phyloP scores from a whole-genome alignment of 2,888 invertebrate species.

The Plutella xylostella region DNA sequence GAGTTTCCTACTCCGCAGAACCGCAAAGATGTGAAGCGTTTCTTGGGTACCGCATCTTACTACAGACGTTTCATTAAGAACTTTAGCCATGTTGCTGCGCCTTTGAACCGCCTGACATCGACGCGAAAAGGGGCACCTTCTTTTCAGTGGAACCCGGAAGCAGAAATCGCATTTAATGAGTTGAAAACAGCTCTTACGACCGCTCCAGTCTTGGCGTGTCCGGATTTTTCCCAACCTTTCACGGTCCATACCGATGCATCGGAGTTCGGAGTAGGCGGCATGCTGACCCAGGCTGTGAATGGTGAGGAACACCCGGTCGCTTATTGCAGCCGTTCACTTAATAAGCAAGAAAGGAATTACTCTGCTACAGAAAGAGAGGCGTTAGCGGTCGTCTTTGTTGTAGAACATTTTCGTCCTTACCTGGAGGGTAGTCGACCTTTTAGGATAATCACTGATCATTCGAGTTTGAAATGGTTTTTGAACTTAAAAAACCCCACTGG shows the following conservation, averaged over 20 bases:
- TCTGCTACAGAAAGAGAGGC: slow-evolving; percentile 6
- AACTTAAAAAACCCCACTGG: slow-evolving; percentile 3
- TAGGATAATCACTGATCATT: background rate
- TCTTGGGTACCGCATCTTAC: slow-evolving; percentile 20
- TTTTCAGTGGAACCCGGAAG: slow-evolving; percentile 18
- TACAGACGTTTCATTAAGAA: slow-evolving; percentile 20
- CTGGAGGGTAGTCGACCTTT: background rate
- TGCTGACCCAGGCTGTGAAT: slow-evolving; percentile 5
- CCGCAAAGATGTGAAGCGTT: slow-evolving; percentile 5
- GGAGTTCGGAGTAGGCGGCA: slow-evolving; percentile 1
- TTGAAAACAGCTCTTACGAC: slow-evolving; percentile 4
- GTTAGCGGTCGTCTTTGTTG: background rate
- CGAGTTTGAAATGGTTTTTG: slow-evolving; percentile 3
- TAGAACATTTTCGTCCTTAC: background rate
- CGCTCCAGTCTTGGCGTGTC: slow-evolving; percentile 7
- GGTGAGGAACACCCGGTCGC: slow-evolving; percentile 8
- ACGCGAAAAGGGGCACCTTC: slow-evolving; percentile 15
- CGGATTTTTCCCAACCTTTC: slow-evolving; percentile 6
- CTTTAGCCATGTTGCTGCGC: slow-evolving; percentile 20
- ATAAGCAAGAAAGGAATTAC: slow-evolving; percentile 5
- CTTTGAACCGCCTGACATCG: slow-evolving; percentile 9
- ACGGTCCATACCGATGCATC: background rate
- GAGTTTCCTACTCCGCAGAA: slow-evolving; percentile 19
- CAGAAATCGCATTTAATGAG: slow-evolving; percentile 14
- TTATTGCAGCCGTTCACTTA: background rate